Base-by-base conservation (phyloP, 2,797 vertebrate genomes). In the Anguilla megastoma region DNA sequence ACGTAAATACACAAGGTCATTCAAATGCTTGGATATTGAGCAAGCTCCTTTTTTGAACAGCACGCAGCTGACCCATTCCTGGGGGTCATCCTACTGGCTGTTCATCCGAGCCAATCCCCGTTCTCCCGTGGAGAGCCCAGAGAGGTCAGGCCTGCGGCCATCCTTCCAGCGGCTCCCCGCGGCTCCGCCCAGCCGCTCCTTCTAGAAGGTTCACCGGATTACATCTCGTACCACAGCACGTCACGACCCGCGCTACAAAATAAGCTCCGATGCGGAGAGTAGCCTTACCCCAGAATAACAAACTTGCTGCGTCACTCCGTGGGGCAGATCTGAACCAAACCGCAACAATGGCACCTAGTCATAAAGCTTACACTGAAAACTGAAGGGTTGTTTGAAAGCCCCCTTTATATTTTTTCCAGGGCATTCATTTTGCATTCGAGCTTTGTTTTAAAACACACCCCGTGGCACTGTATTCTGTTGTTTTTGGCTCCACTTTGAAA, bases 151-250 rank as follows among this genome's bases (percentile, higher is more conserved):
- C 30, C 18, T 76, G 9, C 12, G 71, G 71, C 33, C 33, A 76
- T 41, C 30, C 71, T 76, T 76, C 16, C 71, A 14, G 6, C 66
- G 30, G 33, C 30, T 41, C 71, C 18, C 71, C 3, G 71, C 12
- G 16, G 71, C 71, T 76, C 71, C 14, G 33, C 71, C 71, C 30
- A 76, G 71, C 10, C 71, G 71, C 71, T 76, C 30, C 30, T 74
- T 74, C 69, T 74, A 74, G 69, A 74, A 74, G 8, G 69, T 74
- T 74, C 69, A 74, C 71, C 33, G 30, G 71, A 76, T 76, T 76
- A 76, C 71, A 41, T 36, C 71, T 71, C 30, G 3, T 33, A 36
- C 30, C 33, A 3, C 71, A 76, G 71, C 71, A 76, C 36, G 71
- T 41, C 30, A 18, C 41, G 71, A 76, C 71, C 71, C 71, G 18